A percentile compares a stretch with the other conserved stretches of the same genome.
Conservation (phyloP, 2,113 vertebrate genomes). For the Mesoclemmys tuberculata region DNA sequence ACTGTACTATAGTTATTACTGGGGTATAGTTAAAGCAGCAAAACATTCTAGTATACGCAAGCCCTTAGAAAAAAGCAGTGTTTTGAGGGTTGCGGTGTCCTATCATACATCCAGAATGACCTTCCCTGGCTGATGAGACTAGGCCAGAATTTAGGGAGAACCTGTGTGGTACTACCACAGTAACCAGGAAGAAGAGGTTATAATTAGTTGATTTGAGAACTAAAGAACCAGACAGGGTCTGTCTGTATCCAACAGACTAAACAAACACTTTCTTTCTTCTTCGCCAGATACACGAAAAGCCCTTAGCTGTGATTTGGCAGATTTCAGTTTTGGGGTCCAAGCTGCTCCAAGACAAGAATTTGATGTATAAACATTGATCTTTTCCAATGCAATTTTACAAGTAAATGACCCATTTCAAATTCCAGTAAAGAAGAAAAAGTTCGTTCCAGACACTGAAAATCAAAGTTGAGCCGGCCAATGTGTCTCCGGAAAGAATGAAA, state of each 20-base stretch:
- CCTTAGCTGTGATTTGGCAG: background rate
- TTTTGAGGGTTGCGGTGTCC: background rate
- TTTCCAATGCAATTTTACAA: background rate
- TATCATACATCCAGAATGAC: background rate
- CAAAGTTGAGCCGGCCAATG: background rate
- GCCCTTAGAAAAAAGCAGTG: background rate
- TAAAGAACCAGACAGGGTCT: background rate
- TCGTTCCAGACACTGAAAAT: constrained; percentile 39
- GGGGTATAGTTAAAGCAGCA: background rate
- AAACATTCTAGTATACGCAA: background rate
- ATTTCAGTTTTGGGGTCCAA: background rate
- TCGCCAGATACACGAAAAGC: background rate
- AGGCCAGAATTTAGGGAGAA: background rate
- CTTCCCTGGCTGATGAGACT: background rate
- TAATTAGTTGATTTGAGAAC: background rate
- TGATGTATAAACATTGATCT: background rate
- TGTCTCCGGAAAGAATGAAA: constrained; percentile 1
- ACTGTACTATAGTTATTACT: background rate
- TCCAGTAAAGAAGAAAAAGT: constrained; percentile 3
- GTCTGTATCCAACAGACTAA: background rate
- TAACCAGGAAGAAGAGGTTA: background rate
- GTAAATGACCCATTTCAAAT: background rate
- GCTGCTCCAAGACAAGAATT: background rate
- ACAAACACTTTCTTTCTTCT: background rate
- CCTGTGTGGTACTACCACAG: background rate